Percentiles rank a stretch among this genome's conserved stretches.
These are phyloP conservation scores for Oreotrochilus melanogaster DNA, from an alignment of 2,113 vertebrate species.

Conservation along the genomic window DNA sequence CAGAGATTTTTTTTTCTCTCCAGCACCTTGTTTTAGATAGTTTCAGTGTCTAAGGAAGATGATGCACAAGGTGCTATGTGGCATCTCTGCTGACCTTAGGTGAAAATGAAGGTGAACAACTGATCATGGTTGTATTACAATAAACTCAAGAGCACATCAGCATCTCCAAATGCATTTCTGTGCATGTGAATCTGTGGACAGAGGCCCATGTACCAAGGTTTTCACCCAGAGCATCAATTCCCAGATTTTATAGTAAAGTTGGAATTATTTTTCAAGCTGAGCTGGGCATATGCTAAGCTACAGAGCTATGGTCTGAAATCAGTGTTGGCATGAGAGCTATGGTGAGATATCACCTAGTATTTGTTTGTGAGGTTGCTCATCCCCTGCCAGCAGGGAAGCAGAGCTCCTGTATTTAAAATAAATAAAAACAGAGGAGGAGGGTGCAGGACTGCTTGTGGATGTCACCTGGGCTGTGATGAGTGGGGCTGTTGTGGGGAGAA, in stretches of 20 bases:
- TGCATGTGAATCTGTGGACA: not conserved
- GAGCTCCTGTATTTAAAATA: not conserved
- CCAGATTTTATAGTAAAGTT: not conserved
- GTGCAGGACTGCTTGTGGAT: not conserved
- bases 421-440: not conserved
- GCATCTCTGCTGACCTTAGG: not conserved
- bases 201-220: not conserved
- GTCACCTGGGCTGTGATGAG: rapidly evolving
- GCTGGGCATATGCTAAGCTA: not conserved
- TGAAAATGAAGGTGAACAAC: not conserved
- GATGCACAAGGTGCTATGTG: rapidly evolving
- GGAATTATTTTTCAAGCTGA: not conserved
- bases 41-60: not conserved
- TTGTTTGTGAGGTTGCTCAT: not conserved
- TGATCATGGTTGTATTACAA: rapidly evolving
- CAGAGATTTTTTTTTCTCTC: not conserved
- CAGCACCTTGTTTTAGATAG: not conserved
- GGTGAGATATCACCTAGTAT: not conserved
- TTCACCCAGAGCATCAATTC: not conserved
- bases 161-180: not conserved
- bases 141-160: not conserved
- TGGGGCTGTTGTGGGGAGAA: not conserved
- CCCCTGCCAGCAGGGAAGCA: not conserved
- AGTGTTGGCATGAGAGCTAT: not conserved
- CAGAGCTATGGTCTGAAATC: not conserved